Evolutionary conservation across 1,140 invertebrate genomes (phyloP).

Genomic region (Drosophila subpulchrella): DNA sequence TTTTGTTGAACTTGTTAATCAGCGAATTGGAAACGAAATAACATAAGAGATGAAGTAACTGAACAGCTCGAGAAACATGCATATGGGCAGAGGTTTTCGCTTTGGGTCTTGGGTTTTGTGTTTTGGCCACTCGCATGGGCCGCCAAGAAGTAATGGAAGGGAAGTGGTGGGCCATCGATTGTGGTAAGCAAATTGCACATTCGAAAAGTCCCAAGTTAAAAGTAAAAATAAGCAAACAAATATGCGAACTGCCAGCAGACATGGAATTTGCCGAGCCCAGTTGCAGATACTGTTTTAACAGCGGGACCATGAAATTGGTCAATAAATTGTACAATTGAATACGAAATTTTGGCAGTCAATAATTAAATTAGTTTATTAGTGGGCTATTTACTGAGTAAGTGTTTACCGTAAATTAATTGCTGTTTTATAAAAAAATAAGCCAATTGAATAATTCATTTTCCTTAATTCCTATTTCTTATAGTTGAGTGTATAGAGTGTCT

Average conservation of each 20-base stretch:
- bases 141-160: constrained; percentile 20
- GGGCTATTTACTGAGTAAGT: too few relatives aligned
- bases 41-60: constrained; percentile 81
- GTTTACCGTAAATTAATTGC: neutral
- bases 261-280: constrained; percentile 10
- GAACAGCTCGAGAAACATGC: constrained; percentile 49
- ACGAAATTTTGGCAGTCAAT: constrained; percentile 5
- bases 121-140: constrained; percentile 39
- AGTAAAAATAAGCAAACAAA: constrained; percentile 51
- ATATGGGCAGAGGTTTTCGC: constrained; percentile 43
- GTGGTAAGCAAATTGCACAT: constrained; percentile 63
- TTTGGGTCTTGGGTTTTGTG: constrained; percentile 29
- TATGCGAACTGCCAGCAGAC: constrained; percentile 32
- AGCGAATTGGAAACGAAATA: constrained; percentile 81
- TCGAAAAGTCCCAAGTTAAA: constrained; percentile 42
- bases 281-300: constrained; percentile 24
- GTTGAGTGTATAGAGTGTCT: too few relatives aligned
- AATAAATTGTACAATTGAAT: constrained; percentile 24
- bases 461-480: too few relatives aligned
- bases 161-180: constrained; percentile 31
- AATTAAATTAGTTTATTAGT: constrained; percentile 5
- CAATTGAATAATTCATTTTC: neutral
- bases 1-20: constrained; percentile 81
- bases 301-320: constrained; percentile 48
- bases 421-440: neutral